A percentile compares a stretch with the other conserved stretches of the same genome.
phyloP scores from a whole-genome alignment of 2,797 vertebrate species.

The Hozukius guyotensis region DNA sequence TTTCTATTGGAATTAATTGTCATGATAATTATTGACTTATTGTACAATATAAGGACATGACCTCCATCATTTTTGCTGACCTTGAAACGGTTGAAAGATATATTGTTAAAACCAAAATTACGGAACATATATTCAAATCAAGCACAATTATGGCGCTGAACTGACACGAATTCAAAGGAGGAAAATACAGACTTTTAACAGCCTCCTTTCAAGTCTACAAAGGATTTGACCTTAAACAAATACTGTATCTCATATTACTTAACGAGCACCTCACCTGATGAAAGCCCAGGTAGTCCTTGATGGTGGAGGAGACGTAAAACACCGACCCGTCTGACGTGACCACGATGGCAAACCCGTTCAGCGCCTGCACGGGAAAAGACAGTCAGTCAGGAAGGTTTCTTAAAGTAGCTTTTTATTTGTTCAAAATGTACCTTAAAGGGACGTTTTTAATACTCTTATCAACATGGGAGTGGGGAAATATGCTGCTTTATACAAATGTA shows the following conservation, averaged over 20 bases:
- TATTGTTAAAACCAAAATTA: no score
- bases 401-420: not conserved
- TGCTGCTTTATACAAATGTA: no score
- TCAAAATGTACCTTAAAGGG: no score
- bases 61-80: no score
- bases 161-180: not conserved
- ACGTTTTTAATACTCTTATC: no score
- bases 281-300: slow-evolving; percentile 89
- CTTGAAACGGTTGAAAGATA: no score
- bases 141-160: no score
- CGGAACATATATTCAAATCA: no score
- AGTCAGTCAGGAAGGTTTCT: not conserved
- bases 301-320: slow-evolving; percentile 84
- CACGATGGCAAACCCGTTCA: slow-evolving; percentile 86
- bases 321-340: slow-evolving; percentile 83
- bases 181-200: not conserved
- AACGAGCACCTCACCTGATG: slow-evolving; percentile 79
- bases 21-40: rapidly evolving
- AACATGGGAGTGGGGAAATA: no score
- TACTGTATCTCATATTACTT: not conserved
- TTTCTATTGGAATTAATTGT: no score
- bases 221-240: not conserved
- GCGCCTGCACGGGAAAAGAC: slow-evolving; percentile 70
- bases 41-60: no score
- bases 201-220: not conserved